Conservation (phyloP, 2,888 invertebrate species). For the Allolobophora icterica region DNA sequence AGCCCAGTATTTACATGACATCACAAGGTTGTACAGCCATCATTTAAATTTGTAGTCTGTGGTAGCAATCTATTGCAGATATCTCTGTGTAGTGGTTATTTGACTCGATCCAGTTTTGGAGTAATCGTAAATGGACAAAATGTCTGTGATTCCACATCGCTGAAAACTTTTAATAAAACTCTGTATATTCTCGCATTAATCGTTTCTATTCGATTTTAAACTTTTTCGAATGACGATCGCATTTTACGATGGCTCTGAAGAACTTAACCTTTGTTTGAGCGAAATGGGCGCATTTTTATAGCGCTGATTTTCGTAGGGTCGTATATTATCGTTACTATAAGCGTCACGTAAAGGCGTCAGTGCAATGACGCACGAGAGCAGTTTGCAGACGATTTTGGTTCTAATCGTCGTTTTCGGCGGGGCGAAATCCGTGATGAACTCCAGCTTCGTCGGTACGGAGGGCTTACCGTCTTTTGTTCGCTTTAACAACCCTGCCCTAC, state of each 20-base stretch:
- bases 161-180: neutral
- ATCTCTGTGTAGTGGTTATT: neutral
- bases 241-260: neutral
- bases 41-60: neutral
- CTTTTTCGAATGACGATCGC: neutral
- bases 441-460: neutral
- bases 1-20: neutral
- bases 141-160: conserved; percentile 11
- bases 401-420: neutral
- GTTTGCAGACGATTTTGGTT: neutral
- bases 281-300: neutral
- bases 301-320: neutral
- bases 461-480: conserved; percentile 33
- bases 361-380: neutral
- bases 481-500: conserved; percentile 43
- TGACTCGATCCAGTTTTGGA: conserved; percentile 12
- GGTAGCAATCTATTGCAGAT: neutral
- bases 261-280: neutral
- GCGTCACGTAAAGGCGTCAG: neutral
- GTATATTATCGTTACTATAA: neutral
- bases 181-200: neutral
- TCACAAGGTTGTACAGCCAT: neutral
- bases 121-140: neutral
- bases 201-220: neutral
- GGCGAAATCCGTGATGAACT: neutral